phyloP scores from a whole-genome alignment of 1,140 invertebrate genomes.

The Cepaea nemoralis region DNA sequence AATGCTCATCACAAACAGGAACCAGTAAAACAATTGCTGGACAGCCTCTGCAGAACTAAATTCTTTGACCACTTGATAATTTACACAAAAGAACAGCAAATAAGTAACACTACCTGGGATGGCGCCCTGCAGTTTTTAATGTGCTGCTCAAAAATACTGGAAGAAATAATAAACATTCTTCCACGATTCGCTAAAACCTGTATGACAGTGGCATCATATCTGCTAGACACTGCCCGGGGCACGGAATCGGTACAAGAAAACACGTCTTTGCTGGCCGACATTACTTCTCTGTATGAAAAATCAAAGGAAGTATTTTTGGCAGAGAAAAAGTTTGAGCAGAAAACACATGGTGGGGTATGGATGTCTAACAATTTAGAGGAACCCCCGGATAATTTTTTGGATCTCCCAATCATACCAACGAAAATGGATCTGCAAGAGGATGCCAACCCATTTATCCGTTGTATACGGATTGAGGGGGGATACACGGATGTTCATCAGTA shows the following conservation, averaged over 20 bases:
- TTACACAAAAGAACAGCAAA: neutral
- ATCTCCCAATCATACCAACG: slow-evolving; percentile 63
- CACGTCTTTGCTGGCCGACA: neutral
- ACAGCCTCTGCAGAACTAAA: neutral
- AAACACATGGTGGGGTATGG: no score
- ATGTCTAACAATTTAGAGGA: slow-evolving; percentile 27
- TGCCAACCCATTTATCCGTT: slow-evolving; percentile 73
- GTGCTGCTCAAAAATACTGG: neutral
- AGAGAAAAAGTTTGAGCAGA: neutral
- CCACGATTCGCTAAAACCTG: neutral
- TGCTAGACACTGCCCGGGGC: neutral
- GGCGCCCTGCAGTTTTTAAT: neutral
- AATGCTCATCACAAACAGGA: neutral
- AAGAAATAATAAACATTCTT: neutral
- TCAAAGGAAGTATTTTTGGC: neutral
- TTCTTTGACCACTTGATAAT: neutral
- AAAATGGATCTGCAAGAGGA: slow-evolving; percentile 57
- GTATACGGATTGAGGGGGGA: slow-evolving; percentile 76
- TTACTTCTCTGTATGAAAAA: neutral
- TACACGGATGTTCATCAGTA: slow-evolving; percentile 79
- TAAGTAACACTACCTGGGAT: neutral
- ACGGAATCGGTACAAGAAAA: neutral
- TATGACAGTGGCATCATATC: neutral
- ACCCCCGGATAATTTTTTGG: slow-evolving; percentile 67
- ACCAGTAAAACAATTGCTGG: neutral